phyloP scores from a whole-genome alignment of 2,113 vertebrate genomes.

The Arizona elegans region DNA sequence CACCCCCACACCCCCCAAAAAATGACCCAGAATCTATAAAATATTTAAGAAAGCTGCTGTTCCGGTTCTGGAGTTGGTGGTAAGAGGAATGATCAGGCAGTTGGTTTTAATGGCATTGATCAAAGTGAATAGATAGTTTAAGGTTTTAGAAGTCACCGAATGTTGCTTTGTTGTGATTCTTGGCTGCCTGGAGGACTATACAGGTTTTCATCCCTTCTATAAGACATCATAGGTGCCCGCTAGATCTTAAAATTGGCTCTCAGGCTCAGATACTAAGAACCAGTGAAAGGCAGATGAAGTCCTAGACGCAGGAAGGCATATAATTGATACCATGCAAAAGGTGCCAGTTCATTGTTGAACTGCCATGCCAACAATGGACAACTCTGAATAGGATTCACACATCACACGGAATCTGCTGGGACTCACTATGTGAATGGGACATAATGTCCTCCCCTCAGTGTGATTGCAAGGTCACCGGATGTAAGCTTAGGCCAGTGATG shows the following conservation, averaged over 20 bases:
- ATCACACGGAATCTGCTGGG: too few relatives aligned
- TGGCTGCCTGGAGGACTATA: background rate
- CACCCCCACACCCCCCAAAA: too few relatives aligned
- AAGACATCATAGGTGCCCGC: background rate
- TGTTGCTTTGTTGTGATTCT: background rate
- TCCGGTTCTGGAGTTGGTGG: background rate
- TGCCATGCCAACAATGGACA: background rate
- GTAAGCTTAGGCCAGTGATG: too few relatives aligned
- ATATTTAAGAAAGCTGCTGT: background rate
- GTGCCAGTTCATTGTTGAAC: background rate
- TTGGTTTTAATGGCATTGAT: background rate
- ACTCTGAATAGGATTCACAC: too few relatives aligned
- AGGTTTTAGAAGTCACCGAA: background rate
- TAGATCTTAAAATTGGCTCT: background rate
- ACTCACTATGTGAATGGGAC: background rate
- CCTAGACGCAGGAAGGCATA: background rate
- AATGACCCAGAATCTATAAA: background rate
- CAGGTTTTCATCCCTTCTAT: background rate
- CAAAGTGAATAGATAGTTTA: background rate
- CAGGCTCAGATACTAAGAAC: background rate
- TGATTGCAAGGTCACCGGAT: background rate
- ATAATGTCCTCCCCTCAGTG: background rate
- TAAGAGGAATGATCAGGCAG: background rate
- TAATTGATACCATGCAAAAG: background rate
- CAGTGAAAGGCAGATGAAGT: background rate